phyloP scores from a whole-genome alignment of 2,888 invertebrate genomes.

The Melieria crassipennis region DNA sequence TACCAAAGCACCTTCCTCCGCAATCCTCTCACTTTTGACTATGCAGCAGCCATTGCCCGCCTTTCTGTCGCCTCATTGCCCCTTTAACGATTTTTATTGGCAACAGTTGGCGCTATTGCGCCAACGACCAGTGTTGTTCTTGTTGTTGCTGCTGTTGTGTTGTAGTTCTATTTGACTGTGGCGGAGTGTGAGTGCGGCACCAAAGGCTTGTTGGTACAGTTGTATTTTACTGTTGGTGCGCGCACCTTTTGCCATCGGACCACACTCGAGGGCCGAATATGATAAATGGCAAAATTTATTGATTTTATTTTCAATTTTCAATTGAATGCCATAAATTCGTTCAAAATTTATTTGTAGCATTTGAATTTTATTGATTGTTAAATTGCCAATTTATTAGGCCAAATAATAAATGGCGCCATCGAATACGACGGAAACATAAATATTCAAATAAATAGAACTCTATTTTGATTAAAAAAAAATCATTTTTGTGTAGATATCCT shows the following conservation, averaged over 20 bases:
- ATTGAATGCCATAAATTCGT: slow-evolving; percentile 40
- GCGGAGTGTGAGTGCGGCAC: too few relatives aligned
- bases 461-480: background rate
- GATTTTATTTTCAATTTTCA: slow-evolving; percentile 34
- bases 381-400: slow-evolving; percentile 29
- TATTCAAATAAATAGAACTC: background rate
- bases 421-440: background rate
- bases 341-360: slow-evolving; percentile 21
- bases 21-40: background rate
- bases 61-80: background rate
- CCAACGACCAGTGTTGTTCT: background rate
- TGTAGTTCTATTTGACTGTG: too few relatives aligned
- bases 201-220: background rate
- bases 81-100: background rate
- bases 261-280: slow-evolving; percentile 5
- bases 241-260: background rate
- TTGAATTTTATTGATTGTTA: slow-evolving; percentile 31
- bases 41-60: background rate
- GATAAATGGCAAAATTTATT: slow-evolving; percentile 36
- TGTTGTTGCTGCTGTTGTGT: too few relatives aligned
- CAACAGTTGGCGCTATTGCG: slow-evolving; percentile 7
- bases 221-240: background rate
- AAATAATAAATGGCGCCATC: background rate
- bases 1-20: background rate
- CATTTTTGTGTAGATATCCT: too few relatives aligned